Percentiles rank a stretch among this genome's conserved stretches.
These are phyloP conservation scores for Salvelinus fontinalis DNA, from an alignment of 2,113 vertebrate species.

Conservation along the genomic window DNA sequence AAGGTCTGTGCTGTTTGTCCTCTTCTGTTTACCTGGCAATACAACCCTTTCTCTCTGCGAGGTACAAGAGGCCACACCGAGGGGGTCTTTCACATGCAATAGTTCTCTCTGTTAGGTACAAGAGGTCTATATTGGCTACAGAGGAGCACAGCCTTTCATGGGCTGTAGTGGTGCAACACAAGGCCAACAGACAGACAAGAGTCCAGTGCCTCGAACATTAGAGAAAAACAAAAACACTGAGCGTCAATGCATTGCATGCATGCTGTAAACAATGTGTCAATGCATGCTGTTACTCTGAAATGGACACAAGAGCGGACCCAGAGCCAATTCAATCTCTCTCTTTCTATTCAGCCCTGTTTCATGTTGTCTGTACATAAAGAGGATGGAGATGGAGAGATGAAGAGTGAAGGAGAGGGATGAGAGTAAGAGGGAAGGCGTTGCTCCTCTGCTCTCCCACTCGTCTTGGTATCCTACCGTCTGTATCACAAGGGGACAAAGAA, in stretches of 20 bases:
- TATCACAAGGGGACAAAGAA: neutral
- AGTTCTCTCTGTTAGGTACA: conserved; percentile 15
- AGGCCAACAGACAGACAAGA: conserved; percentile 31
- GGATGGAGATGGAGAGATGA: neutral
- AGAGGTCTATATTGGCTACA: neutral
- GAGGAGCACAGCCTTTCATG: conserved; percentile 31
- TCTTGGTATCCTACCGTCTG: neutral
- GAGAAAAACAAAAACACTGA: neutral
- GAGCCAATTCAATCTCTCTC: neutral
- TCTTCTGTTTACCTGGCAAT: too few species aligned
- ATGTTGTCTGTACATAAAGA: neutral
- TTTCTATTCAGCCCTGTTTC: neutral
- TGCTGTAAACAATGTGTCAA: too few species aligned
- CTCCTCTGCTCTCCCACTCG: too few species aligned
- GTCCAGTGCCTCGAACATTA: conserved; percentile 24
- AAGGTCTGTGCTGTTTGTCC: too few species aligned
- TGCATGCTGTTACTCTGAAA: neutral
- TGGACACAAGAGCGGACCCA: conserved; percentile 29
- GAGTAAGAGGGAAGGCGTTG: neutral
- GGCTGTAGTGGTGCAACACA: conserved; percentile 20
- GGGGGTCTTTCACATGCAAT: too few species aligned
- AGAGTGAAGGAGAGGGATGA: conserved; percentile 25
- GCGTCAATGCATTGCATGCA: too few species aligned
- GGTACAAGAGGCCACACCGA: too few species aligned
- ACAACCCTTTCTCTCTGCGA: too few species aligned